Evolutionary conservation across 2,797 vertebrate species (phyloP).

Genomic region (Gallirallus australis): DNA sequence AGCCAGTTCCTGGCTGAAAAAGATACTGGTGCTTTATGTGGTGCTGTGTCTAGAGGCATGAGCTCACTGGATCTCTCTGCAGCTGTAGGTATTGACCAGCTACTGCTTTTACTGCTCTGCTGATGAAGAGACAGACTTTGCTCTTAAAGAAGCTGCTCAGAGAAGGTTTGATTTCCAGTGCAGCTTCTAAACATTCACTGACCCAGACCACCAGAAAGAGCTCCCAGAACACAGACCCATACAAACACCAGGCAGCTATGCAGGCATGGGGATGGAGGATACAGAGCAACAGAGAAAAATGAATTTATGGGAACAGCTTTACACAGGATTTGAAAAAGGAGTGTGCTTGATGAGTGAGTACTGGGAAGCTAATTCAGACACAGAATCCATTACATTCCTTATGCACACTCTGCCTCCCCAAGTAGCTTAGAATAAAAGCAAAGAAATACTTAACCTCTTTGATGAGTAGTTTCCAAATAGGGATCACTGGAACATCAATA

Average conservation of each 20-base stretch:
- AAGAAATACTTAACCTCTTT: slow-evolving; percentile 78
- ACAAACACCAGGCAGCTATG: neutral
- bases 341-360: neutral
- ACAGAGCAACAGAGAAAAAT: neutral
- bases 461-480: slow-evolving; percentile 84
- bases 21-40: neutral
- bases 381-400: neutral
- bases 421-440: neutral
- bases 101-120: neutral
- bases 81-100: neutral
- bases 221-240: neutral
- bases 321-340: neutral
- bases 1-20: neutral
- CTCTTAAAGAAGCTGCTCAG: too few relatives aligned
- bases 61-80: neutral
- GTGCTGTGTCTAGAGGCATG: neutral
- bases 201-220: neutral
- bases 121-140: neutral
- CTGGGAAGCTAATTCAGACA: neutral
- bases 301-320: neutral
- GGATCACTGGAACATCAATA: slow-evolving; percentile 80
- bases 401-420: neutral
- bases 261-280: neutral
- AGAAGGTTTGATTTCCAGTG: neutral
- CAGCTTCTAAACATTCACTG: neutral